A percentile compares a stretch with the other conserved stretches of the same genome.
phyloP scores from a whole-genome alignment of 2,797 vertebrate genomes.

The Pyrocephalus nanus region DNA sequence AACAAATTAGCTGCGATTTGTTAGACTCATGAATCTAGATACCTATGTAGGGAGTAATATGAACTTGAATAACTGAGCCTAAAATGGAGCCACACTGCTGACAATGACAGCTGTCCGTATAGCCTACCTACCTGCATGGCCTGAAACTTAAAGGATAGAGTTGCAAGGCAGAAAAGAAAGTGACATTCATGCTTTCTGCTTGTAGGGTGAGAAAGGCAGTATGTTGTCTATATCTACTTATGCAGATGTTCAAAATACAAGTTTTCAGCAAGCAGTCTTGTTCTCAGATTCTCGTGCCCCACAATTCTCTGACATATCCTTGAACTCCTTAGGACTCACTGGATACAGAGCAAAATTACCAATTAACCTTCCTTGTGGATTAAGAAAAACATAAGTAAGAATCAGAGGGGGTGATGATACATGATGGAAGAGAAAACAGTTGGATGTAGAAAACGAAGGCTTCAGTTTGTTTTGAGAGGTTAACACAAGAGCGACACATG shows the following conservation, averaged over 20 bases:
- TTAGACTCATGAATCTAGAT: background rate
- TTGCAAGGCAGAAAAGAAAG: background rate
- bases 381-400: background rate
- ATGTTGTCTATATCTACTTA: background rate
- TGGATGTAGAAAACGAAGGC: background rate
- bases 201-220: accelerated
- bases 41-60: background rate
- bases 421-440: background rate
- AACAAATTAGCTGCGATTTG: background rate
- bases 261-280: background rate
- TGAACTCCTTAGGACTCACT: background rate
- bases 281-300: background rate
- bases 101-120: background rate
- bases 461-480: background rate
- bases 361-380: background rate
- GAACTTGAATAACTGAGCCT: background rate
- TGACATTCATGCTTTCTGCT: background rate
- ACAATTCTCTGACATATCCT: background rate
- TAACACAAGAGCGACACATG: background rate
- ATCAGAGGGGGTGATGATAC: background rate
- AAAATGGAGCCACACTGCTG: background rate
- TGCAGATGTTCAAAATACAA: background rate
- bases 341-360: background rate
- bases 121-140: background rate
- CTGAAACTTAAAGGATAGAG: background rate